phyloP scores from a whole-genome alignment of 1,140 invertebrate species.

The Aporrectodea caliginosa region DNA sequence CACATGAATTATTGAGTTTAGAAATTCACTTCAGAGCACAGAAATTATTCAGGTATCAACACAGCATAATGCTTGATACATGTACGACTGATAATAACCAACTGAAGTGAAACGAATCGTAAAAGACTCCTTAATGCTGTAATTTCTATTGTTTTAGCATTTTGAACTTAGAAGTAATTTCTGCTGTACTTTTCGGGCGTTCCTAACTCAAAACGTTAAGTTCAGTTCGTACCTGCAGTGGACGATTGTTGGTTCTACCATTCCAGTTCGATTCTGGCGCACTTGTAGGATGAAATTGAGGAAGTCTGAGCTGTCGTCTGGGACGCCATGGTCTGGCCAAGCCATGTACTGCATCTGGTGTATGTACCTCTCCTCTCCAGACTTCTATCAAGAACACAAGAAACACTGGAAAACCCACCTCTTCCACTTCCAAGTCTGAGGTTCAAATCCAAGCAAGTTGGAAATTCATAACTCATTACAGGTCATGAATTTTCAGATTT shows the following conservation, averaged over 20 bases:
- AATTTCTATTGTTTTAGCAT: neutral
- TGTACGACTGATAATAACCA: neutral
- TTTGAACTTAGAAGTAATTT: neutral
- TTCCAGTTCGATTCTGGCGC: constrained; percentile 59
- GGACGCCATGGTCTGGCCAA: constrained; percentile 98
- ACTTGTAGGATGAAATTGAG: constrained; percentile 81
- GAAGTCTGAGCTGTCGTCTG: constrained; percentile 84
- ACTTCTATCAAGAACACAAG: neutral
- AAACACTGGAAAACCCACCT: neutral
- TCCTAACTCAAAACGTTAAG: neutral
- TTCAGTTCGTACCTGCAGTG: constrained; percentile 66
- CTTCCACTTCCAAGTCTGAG: neutral
- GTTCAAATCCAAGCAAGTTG: no score
- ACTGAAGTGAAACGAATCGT: neutral
- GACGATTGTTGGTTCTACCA: constrained; percentile 78
- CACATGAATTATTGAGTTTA: no score
- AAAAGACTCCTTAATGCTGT: neutral
- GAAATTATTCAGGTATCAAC: no score
- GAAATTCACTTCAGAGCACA: no score
- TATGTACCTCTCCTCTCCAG: constrained; percentile 65
- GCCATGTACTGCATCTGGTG: constrained; percentile 85
- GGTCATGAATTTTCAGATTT: no score
- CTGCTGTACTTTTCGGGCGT: neutral
- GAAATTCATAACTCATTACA: no score
- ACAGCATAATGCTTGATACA: no score